These are phyloP conservation scores for Thymelicus sylvestris DNA, from an alignment of 2,888 invertebrate species.

Conservation along the genomic window DNA sequence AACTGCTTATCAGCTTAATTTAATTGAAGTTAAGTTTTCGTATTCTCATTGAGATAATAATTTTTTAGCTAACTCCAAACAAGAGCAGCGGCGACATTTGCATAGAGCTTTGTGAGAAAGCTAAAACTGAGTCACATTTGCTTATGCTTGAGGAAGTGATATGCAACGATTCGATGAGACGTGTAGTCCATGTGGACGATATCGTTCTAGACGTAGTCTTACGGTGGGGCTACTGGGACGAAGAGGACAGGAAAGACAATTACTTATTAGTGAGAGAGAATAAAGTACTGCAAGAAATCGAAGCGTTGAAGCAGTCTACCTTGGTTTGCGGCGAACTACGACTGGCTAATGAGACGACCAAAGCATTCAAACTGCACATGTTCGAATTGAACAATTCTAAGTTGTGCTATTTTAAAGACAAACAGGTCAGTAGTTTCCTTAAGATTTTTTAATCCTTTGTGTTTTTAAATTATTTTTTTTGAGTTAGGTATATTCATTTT, in stretches of 20 bases:
- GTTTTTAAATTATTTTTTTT: too few species aligned
- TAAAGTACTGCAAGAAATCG: constrained; percentile 75
- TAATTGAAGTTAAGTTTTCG: too few species aligned
- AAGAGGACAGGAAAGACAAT: constrained; percentile 93
- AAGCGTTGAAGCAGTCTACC: constrained; percentile 83
- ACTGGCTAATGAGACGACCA: constrained; percentile 90
- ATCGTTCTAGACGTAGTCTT: constrained; percentile 88
- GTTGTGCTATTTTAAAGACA: constrained; percentile 91
- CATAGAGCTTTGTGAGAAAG: constrained; percentile 87
- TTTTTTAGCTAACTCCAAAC: constrained; percentile 88
- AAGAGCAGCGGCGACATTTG: constrained; percentile 91
- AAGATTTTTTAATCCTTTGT: neutral
- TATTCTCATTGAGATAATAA: too few species aligned
- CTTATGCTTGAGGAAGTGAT: constrained; percentile 93
- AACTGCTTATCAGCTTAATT: too few species aligned
- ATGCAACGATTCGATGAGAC: constrained; percentile 88
- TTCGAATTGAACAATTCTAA: constrained; percentile 93
- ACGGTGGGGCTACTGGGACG: constrained; percentile 95
- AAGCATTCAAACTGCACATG: constrained; percentile 89
- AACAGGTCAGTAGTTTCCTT: constrained; percentile 73
- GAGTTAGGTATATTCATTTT: too few species aligned
- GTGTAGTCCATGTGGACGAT: constrained; percentile 92
- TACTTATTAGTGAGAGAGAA: constrained; percentile 88
- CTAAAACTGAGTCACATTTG: constrained; percentile 87
- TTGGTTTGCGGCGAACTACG: constrained; percentile 91